A percentile compares a stretch with the other conserved stretches of the same genome.
These are phyloP conservation scores for Limosa lapponica DNA, from an alignment of 2,797 vertebrate genomes.

Conservation along the genomic window DNA sequence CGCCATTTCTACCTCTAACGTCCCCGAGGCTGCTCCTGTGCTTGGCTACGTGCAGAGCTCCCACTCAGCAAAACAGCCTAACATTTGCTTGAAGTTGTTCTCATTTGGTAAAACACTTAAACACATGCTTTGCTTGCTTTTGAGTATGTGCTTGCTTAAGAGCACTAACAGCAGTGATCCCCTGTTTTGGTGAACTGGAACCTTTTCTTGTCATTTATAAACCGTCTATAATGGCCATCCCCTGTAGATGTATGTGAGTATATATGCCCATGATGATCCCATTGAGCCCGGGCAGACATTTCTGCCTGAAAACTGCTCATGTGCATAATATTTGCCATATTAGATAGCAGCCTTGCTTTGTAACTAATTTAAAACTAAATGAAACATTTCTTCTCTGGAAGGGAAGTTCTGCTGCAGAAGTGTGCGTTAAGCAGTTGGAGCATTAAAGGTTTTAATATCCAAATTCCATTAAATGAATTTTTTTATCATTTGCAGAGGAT, in stretches of 20 bases:
- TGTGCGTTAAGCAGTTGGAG: background rate
- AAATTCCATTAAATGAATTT: constrained; percentile 21
- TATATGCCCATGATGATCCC: background rate
- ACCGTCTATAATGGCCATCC: background rate
- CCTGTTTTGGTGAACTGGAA: background rate
- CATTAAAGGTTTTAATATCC: constrained; percentile 43
- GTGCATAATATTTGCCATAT: background rate
- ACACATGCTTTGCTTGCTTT: background rate
- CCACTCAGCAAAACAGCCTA: background rate
- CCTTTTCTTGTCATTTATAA: background rate
- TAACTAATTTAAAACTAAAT: constrained; percentile 13
- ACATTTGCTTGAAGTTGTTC: background rate
- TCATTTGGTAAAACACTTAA: background rate
- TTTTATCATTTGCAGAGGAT: constrained; percentile 39
- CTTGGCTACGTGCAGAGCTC: background rate
- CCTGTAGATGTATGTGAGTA: rapidly evolving
- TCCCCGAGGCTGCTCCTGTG: background rate
- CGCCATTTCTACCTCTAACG: rapidly evolving
- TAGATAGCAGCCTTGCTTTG: background rate
- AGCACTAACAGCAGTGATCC: background rate
- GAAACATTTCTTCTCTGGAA: background rate
- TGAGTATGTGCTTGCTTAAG: background rate
- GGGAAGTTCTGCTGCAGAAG: background rate
- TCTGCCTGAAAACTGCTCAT: background rate
- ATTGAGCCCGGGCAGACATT: background rate